These are phyloP conservation scores for Aldabrachelys gigantea DNA, from an alignment of 2,113 vertebrate species.

Conservation along the genomic window DNA sequence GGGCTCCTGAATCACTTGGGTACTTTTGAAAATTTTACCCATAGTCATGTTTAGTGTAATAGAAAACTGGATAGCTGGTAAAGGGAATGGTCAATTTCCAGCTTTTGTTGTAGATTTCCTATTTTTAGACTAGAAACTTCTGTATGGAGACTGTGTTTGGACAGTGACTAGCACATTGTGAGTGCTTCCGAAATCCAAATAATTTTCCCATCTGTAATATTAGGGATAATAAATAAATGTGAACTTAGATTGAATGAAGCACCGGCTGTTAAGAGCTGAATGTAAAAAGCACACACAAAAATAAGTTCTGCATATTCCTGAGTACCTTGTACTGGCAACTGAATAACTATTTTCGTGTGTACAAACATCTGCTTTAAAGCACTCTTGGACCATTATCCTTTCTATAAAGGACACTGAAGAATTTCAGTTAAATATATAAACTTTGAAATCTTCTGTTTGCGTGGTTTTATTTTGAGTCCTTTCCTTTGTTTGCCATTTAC, in stretches of 20 bases:
- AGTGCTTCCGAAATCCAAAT: neutral
- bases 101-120: neutral
- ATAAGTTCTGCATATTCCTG: rapidly evolving
- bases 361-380: neutral
- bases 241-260: neutral
- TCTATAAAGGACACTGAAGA: neutral
- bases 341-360: neutral
- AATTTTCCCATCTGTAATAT: neutral
- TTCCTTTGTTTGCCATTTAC: neutral
- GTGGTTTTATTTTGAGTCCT: neutral
- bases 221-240: neutral
- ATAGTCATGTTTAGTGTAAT: neutral
- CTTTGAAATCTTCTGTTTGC: neutral
- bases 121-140: neutral
- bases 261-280: neutral
- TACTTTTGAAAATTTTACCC: neutral
- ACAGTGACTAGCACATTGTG: neutral
- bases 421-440: neutral
- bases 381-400: neutral
- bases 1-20: neutral
- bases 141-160: neutral
- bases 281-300: neutral
- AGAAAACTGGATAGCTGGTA: rapidly evolving
- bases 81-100: neutral
- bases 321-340: neutral